Evolutionary conservation across 1,140 invertebrate genomes (phyloP), one percentile per base, ranked within the genome.

Genomic region (Habropoda laboriosa): DNA sequence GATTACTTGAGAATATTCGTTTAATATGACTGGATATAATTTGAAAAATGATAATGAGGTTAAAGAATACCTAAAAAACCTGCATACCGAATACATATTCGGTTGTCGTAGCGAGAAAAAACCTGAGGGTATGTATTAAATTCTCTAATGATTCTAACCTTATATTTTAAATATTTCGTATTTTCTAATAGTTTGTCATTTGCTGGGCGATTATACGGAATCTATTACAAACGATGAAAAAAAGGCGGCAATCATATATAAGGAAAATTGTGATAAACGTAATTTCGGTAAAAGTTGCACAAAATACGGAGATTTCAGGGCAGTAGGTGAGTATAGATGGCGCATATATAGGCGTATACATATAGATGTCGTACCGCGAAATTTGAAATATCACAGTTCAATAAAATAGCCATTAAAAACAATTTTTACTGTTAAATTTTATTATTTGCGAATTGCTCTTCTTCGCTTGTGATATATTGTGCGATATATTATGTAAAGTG

Each of bases 61-160:
- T 0, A 96, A 98, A 90, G 95, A 97, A 82, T 99, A 96, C 90
- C 89, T 98, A 38, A 95, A 98, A 80, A 98, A 98, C 90, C 92
- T 99, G 72, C 96, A 96, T n/a, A 96, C 96, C 18, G 98, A 99
- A 91, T 99, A 98, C 89, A 94, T 96, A 86, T 99, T 98, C 91
- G 97, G 97, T 51, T 99, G 98, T 92, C 97, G 96, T 79, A 94
- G 94, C 58, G 97, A 98, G 90, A 97, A 97, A 88, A 96, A 95
- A 83, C 94, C 96, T 18, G 96, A 97, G 93, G 96, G 97, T 97
- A 91, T 91, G 80, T 73, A 24, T 8, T 3, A 35, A 7, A 1
- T 5, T 0, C 1, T 6, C n/a, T 53, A 30, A 32, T 4, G 12
- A 47, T 60, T 21, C 79, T 89, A 87, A 88, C 82, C 84, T 91